These are phyloP conservation scores for Hedychridium roseum DNA, from an alignment of 2,888 invertebrate genomes.

Conservation along the genomic window DNA sequence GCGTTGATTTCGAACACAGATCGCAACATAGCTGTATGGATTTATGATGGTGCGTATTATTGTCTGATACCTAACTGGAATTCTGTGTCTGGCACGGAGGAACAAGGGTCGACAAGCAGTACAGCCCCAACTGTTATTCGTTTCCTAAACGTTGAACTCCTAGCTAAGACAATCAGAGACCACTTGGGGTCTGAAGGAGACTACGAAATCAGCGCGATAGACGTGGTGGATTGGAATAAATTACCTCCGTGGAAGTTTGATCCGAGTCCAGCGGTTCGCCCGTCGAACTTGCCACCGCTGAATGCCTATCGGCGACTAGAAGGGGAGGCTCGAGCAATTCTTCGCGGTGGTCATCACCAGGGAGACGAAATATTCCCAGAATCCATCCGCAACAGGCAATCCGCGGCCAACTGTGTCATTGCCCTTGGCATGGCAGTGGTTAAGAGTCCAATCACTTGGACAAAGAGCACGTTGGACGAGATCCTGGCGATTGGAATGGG, in stretches of 20 bases:
- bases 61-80: slow-evolving; percentile 40
- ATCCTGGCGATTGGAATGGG: slow-evolving; percentile 47
- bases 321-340: slow-evolving; percentile 51
- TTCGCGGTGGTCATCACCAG: slow-evolving; percentile 49
- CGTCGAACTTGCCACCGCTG: slow-evolving; percentile 51
- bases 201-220: slow-evolving; percentile 51
- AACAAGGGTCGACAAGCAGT: slow-evolving; percentile 2
- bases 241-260: slow-evolving; percentile 49
- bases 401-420: slow-evolving; percentile 53
- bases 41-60: slow-evolving; percentile 39
- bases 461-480: slow-evolving; percentile 54
- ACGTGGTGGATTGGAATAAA: slow-evolving; percentile 49
- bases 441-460: slow-evolving; percentile 55
- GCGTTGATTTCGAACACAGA: slow-evolving; percentile 32
- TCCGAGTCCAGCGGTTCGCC: slow-evolving; percentile 50
- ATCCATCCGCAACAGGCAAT: slow-evolving; percentile 43
- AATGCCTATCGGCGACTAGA: slow-evolving; percentile 50
- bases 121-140: slow-evolving; percentile 42
- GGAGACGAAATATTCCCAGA: slow-evolving; percentile 48
- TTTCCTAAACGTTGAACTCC: slow-evolving; percentile 23
- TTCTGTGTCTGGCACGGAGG: not conserved
- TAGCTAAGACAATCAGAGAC: too few species aligned
- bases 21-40: slow-evolving; percentile 48
- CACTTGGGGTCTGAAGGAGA: slow-evolving; percentile 42
- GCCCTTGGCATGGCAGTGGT: slow-evolving; percentile 53